A percentile compares a stretch with the other conserved stretches of the same genome.
Evolutionary conservation across 2,113 vertebrate species (phyloP).

Genomic region (Microtus pennsylvanicus): DNA sequence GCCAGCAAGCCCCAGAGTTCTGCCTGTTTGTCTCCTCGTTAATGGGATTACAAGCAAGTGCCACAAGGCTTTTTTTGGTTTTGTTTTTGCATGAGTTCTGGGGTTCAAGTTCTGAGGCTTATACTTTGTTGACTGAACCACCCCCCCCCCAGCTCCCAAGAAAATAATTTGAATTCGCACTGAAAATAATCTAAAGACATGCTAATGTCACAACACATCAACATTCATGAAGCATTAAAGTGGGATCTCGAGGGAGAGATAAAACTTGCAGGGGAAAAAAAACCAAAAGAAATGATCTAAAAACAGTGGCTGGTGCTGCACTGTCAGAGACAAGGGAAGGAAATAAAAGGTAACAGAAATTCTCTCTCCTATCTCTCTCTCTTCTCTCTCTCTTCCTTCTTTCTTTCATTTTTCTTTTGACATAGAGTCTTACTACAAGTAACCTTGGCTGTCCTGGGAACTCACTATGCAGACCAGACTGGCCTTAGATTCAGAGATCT

Average conservation of each 20-base stretch:
- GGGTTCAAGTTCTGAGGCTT: not conserved
- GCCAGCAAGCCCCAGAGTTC: not conserved
- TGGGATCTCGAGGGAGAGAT: not conserved
- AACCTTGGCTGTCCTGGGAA: not conserved
- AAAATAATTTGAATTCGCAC: not conserved
- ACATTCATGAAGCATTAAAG: not conserved
- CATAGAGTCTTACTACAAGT: not conserved
- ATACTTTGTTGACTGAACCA: not conserved
- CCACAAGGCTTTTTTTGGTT: too few species aligned
- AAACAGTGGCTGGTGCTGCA: not conserved
- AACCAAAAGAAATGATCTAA: not conserved
- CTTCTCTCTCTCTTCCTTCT: too few species aligned
- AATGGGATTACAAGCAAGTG: not conserved
- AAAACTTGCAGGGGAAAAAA: not conserved
- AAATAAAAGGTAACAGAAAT: not conserved
- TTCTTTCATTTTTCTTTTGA: not conserved
- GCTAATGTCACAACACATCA: not conserved
- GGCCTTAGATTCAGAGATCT: not conserved
- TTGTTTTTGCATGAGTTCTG: not conserved
- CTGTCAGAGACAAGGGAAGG: not conserved
- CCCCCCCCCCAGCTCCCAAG: not conserved
- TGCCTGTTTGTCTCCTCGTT: not conserved
- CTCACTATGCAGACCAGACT: not conserved
- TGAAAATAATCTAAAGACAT: not conserved
- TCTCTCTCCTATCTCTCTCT: not conserved